phyloP scores from a whole-genome alignment of 2,113 vertebrate genomes.

The Martes martes region DNA sequence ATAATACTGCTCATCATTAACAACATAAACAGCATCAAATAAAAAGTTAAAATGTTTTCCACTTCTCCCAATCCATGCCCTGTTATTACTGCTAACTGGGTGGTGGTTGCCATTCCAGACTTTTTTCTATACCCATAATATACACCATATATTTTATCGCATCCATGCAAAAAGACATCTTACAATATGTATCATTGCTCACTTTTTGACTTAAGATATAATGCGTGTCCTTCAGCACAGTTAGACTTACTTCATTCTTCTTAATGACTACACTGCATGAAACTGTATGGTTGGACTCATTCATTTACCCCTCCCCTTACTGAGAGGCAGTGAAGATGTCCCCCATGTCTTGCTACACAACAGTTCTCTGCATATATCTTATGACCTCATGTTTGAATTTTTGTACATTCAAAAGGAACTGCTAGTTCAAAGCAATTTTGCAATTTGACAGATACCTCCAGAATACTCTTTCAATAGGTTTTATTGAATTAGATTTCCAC shows the following conservation, averaged over 20 bases:
- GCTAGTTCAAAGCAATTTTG: background rate
- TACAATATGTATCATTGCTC: no score
- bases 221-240: background rate
- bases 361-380: background rate
- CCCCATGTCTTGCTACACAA: rapidly evolving
- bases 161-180: background rate
- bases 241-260: background rate
- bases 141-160: background rate
- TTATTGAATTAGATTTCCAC: background rate
- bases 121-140: background rate
- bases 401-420: background rate
- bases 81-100: background rate
- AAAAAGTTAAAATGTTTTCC: background rate
- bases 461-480: background rate
- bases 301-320: background rate
- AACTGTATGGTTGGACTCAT: no score
- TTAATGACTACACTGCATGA: background rate
- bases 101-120: background rate
- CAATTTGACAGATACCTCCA: background rate
- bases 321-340: no score
- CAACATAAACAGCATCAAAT: background rate
- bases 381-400: background rate
- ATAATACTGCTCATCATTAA: background rate
- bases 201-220: background rate
- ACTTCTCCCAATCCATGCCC: background rate